phyloP scores from a whole-genome alignment of 2,888 invertebrate species.

The Horisme vitalbata region DNA sequence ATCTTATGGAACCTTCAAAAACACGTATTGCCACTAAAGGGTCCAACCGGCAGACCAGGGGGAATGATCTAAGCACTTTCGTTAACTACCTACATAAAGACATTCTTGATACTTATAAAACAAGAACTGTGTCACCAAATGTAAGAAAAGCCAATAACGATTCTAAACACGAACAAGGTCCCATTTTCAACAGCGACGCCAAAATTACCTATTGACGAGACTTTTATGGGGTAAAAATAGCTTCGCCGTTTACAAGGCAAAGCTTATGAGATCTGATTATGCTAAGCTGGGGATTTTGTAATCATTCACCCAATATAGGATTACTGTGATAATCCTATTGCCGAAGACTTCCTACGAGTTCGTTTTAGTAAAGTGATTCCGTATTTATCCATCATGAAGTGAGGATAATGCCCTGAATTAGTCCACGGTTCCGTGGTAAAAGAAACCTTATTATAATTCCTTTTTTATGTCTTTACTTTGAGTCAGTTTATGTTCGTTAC shows the following conservation, averaged over 20 bases:
- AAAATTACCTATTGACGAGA: constrained; percentile 13
- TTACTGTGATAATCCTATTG: constrained; percentile 53
- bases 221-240: constrained; percentile 18
- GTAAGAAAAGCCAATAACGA: not conserved
- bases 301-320: constrained; percentile 62
- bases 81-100: too few relatives aligned
- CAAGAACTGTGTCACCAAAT: not conserved
- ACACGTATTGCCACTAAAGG: too few relatives aligned
- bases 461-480: not conserved
- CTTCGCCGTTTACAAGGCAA: constrained; percentile 37
- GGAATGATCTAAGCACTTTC: too few relatives aligned
- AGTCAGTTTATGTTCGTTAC: too few relatives aligned
- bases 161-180: not conserved
- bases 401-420: constrained; percentile 14
- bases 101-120: not conserved
- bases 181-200: not conserved
- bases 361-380: constrained; percentile 43
- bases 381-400: constrained; percentile 41
- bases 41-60: too few relatives aligned
- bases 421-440: not conserved
- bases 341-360: constrained; percentile 53
- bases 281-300: constrained; percentile 55
- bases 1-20: too few relatives aligned
- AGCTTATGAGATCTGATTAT: constrained; percentile 48
- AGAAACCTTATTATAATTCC: constrained; percentile 4